Percentiles rank a stretch among this genome's conserved stretches.
Evolutionary conservation across 92 coral and sea anemone species (phyloP).

Genomic region (Actinostola sp.): DNA sequence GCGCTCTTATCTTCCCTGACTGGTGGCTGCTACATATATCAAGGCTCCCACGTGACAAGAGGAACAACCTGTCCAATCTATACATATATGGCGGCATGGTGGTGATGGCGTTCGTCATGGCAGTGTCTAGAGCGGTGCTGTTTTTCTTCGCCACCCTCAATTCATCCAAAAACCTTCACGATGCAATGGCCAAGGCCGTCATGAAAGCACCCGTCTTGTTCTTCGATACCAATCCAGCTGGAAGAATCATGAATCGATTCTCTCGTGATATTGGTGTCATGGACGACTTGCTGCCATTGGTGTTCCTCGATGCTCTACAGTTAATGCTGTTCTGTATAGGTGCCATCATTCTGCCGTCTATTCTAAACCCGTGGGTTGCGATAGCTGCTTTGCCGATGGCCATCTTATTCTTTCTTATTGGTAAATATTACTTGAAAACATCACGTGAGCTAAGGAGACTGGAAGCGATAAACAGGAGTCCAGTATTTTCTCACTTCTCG

Average conservation of each 20-base stretch:
- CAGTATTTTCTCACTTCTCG: slow-evolving; percentile 58
- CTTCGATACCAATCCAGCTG: slow-evolving; percentile 60
- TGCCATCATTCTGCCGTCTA: slow-evolving; percentile 44
- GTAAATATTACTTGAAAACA: slow-evolving; percentile 69
- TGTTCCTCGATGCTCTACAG: slow-evolving; percentile 51
- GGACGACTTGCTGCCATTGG: slow-evolving; percentile 55
- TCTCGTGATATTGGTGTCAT: slow-evolving; percentile 55
- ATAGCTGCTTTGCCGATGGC: slow-evolving; percentile 58
- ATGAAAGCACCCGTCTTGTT: slow-evolving; percentile 53
- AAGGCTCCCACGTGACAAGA: slow-evolving; percentile 11
- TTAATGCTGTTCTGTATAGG: slow-evolving; percentile 54
- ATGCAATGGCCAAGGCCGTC: slow-evolving; percentile 43
- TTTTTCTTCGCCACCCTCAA: slow-evolving; percentile 51
- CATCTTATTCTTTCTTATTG: slow-evolving; percentile 47
- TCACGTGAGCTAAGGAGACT: slow-evolving; percentile 69
- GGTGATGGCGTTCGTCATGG: slow-evolving; percentile 32
- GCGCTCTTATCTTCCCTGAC: slow-evolving; percentile 47
- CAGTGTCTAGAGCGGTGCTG: slow-evolving; percentile 43
- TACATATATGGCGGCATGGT: slow-evolving; percentile 56
- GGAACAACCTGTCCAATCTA: slow-evolving; percentile 22
- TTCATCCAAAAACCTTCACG: slow-evolving; percentile 57
- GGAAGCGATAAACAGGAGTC: slow-evolving; percentile 60
- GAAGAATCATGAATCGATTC: slow-evolving; percentile 49
- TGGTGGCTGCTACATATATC: slow-evolving; percentile 61
- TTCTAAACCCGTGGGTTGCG: slow-evolving; percentile 48